phyloP scores from a whole-genome alignment of 2,888 invertebrate species.

The Rotaria sp. region DNA sequence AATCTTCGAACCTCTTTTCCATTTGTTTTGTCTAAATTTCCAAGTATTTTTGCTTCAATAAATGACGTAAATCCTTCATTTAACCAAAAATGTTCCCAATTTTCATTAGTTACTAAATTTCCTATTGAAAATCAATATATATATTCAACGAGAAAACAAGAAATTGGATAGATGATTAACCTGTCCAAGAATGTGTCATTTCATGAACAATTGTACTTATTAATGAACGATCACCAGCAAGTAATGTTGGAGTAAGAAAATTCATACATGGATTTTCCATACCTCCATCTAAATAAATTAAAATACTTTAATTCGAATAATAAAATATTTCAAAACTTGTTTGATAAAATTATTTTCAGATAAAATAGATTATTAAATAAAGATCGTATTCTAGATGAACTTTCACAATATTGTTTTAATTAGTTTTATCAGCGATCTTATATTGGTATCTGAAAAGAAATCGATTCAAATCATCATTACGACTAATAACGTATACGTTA shows the following conservation, averaged over 20 bases:
- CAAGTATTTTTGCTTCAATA: constrained; percentile 65
- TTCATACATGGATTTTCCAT: constrained; percentile 96
- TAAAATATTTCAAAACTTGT: no score
- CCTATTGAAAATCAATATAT: constrained; percentile 55
- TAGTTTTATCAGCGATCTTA: no score
- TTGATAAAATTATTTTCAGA: no score
- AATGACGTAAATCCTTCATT: constrained; percentile 92
- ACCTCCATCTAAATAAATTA: constrained; percentile 67
- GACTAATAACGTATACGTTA: no score
- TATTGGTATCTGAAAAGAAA: no score
- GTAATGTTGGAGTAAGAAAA: constrained; percentile 82
- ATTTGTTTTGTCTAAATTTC: background rate
- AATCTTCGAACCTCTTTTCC: background rate
- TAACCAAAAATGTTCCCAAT: constrained; percentile 91
- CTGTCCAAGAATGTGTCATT: constrained; percentile 71
- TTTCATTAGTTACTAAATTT: constrained; percentile 82
- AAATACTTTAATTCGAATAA: background rate
- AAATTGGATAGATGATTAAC: constrained; percentile 41
- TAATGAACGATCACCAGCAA: constrained; percentile 83
- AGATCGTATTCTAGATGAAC: no score
- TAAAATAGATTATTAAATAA: no score
- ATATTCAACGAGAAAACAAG: no score
- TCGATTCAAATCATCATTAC: no score
- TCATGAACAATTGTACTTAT: constrained; percentile 87
- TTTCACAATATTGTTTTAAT: no score